Evolutionary conservation across 2,888 invertebrate genomes (phyloP).

Genomic region (Ctena decussata): DNA sequence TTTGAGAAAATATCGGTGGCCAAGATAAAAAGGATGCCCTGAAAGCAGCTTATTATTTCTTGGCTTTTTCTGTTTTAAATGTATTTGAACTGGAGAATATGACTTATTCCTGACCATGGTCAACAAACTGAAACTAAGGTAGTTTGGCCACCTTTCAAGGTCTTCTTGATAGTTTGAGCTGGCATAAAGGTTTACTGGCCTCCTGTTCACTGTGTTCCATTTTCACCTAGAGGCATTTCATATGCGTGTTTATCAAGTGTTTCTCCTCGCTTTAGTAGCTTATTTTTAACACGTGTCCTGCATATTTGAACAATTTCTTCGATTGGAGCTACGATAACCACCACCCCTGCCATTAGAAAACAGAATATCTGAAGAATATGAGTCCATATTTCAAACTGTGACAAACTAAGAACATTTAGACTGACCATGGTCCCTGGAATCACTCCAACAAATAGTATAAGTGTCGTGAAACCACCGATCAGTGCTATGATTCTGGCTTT

Average conservation of each 20-base stretch:
- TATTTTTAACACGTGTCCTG: background rate
- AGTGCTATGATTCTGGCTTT: constrained; percentile 71
- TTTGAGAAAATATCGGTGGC: no score
- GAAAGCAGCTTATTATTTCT: no score
- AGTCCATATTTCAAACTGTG: constrained; percentile 71
- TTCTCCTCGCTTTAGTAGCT: background rate
- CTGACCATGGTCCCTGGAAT: constrained; percentile 74
- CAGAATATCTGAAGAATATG: constrained; percentile 68
- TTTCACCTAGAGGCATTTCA: background rate
- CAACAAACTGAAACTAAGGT: no score
- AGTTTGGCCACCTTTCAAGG: no score
- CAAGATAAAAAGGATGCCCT: no score
- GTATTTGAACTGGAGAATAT: no score
- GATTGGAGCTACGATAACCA: constrained; percentile 67
- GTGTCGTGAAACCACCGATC: constrained; percentile 66
- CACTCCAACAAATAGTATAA: constrained; percentile 65
- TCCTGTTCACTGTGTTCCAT: no score
- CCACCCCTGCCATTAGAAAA: constrained; percentile 69
- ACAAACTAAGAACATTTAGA: constrained; percentile 67
- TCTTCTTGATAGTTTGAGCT: no score
- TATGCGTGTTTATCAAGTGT: background rate
- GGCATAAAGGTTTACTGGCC: no score
- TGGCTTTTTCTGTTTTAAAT: no score
- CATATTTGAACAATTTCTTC: constrained; percentile 68
- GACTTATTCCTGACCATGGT: no score